Percentiles rank a stretch among this genome's conserved stretches.
These are phyloP conservation scores for Cardiocondyla obscurior DNA, from an alignment of 1,140 invertebrate species.

Conservation along the genomic window DNA sequence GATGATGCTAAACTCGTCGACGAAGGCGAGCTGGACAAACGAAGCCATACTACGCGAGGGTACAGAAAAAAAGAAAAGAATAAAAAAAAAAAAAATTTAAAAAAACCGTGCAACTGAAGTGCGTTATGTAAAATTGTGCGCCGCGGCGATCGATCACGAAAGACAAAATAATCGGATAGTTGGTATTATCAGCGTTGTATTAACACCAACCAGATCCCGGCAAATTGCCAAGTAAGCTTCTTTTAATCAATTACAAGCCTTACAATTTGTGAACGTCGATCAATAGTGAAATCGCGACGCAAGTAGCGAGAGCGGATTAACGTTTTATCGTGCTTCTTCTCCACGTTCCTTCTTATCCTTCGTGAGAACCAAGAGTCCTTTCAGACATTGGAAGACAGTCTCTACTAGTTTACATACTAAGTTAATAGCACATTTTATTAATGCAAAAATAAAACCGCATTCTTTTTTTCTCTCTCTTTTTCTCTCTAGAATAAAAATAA, in stretches of 20 bases:
- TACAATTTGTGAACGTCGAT: background rate
- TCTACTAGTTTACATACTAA: background rate
- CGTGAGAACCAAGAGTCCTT: background rate
- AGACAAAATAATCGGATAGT: conserved; percentile 40
- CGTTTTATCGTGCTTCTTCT: background rate
- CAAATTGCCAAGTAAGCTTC: conserved; percentile 13
- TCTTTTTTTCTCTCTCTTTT: background rate
- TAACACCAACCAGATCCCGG: conserved; percentile 9
- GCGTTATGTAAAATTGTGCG: conserved; percentile 13
- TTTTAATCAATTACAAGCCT: conserved; percentile 12
- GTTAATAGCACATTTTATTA: background rate
- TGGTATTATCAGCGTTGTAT: background rate
- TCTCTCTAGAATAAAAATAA: background rate
- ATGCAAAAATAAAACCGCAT: background rate
- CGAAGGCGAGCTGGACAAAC: background rate
- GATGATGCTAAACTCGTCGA: conserved; percentile 26
- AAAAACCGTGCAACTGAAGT: background rate
- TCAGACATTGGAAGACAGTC: background rate
- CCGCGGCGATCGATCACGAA: conserved; percentile 4
- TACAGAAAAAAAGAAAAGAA: background rate
- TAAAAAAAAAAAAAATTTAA: background rate
- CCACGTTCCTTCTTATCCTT: background rate
- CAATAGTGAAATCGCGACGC: background rate
- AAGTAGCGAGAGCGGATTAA: background rate
- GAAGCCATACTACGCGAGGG: conserved; percentile 6